phyloP scores from a whole-genome alignment of 1,140 invertebrate genomes.

The Drosophila fuyamai region DNA sequence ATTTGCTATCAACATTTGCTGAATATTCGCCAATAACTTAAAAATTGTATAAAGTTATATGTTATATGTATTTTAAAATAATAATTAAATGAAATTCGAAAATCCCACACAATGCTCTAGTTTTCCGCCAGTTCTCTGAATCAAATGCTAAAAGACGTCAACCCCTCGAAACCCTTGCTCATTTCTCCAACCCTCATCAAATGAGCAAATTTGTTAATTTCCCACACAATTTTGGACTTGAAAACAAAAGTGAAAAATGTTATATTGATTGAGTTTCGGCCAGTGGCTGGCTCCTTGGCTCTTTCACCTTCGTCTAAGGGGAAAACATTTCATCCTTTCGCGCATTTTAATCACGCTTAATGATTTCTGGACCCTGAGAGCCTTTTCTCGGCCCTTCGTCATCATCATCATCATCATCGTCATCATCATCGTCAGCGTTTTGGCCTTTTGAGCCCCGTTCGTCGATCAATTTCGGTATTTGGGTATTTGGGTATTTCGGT shows the following conservation, averaged over 20 bases:
- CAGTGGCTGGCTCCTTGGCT: not conserved
- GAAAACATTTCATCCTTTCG: constrained; percentile 65
- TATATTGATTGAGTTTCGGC: constrained; percentile 43
- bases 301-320: constrained; percentile 12
- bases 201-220: constrained; percentile 48
- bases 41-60: no score
- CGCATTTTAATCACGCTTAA: constrained; percentile 70
- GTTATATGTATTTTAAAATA: no score
- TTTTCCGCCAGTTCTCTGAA: constrained; percentile 3
- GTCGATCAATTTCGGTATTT: constrained; percentile 38
- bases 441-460: not conserved
- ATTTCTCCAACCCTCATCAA: constrained; percentile 44
- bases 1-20: no score
- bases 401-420: constrained; percentile 11
- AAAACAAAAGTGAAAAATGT: constrained; percentile 43
- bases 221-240: constrained; percentile 19
- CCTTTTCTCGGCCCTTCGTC: constrained; percentile 25
- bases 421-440: constrained; percentile 2
- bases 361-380: constrained; percentile 52
- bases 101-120: not conserved
- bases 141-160: not conserved
- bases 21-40: no score
- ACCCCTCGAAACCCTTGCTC: not conserved
- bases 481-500: constrained; percentile 33
- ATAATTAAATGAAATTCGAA: not conserved